phyloP scores from a whole-genome alignment of 1,140 invertebrate species.

The Diabrotica undecimpunctata region DNA sequence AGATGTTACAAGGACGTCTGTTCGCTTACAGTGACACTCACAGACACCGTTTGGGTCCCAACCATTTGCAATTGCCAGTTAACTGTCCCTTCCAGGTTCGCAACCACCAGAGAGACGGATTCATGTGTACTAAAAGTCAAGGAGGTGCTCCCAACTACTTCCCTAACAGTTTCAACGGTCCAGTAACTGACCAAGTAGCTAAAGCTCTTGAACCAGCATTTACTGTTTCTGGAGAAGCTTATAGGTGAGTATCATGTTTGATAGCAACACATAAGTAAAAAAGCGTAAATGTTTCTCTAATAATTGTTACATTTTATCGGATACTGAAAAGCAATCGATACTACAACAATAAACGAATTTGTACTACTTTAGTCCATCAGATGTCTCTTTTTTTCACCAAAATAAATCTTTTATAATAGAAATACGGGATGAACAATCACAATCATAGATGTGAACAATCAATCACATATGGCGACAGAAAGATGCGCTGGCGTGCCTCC shows the following conservation, averaged over 20 bases:
- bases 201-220: constrained; percentile 54
- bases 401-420: too few species aligned
- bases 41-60: constrained; percentile 81
- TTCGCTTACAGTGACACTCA: constrained; percentile 88
- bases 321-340: too few species aligned
- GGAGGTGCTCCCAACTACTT: constrained; percentile 80
- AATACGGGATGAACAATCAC: too few species aligned
- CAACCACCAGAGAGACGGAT: constrained; percentile 82
- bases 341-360: too few species aligned
- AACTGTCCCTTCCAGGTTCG: constrained; percentile 73
- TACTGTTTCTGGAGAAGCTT: constrained; percentile 58
- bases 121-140: constrained; percentile 58
- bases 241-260: constrained; percentile 48
- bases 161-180: constrained; percentile 83
- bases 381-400: too few species aligned
- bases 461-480: too few species aligned
- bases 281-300: too few species aligned
- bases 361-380: too few species aligned
- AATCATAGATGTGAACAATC: too few species aligned
- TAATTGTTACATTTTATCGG: too few species aligned
- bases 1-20: constrained; percentile 82
- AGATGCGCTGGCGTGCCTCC: too few species aligned
- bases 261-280: neutral
- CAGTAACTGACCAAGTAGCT: constrained; percentile 53
- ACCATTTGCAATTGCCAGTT: constrained; percentile 83